Base-by-base conservation (phyloP, 1,140 invertebrate species). In the Rhyzopertha dominica region DNA sequence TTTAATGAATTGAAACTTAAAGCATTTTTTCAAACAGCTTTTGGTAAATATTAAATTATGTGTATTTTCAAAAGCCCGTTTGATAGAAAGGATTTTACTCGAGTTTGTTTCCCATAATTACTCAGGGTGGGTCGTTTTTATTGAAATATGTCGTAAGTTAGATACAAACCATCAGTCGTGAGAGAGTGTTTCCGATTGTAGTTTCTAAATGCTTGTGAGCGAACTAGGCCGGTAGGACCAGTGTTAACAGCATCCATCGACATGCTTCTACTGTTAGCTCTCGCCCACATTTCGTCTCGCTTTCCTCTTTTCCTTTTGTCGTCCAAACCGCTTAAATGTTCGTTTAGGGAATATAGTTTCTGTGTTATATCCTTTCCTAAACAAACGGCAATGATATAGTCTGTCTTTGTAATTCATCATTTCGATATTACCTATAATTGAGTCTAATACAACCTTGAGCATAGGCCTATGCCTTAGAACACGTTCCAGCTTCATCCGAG, bases 301-400 rank as follows among this genome's bases (percentile, higher is more conserved):
- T 61, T 60, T 1, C 56, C 54, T 4, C 65, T 63, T 17, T 72
- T 70, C 16, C 63, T 58, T 20, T 72, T 68, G 2, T 58, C 65
- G 7, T 51, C 67, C 14, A 73, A 68, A 4, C 74, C 75, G 40
- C 74, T 73, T 32, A 81, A 66, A 47, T 81, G 77, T 60, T 89
- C 85, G 61, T 86, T 87, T 38, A 87, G 73, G 25, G 84, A 85
- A 61, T 90, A 90, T 49, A 90, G 68, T 67, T 91, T 90, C 54
- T 85, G 80, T 2, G 86, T 89, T 58, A 91, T 87, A 62, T 91
- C 87, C 68, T 89, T 88, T 25, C 82, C 80, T 82, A 55, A 14
- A 73, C 69, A 32, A 42, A 16, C 14, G 7, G 31, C 16, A 9
- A 26, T 26, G 8, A 26, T 26, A n/a, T 8, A 8, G 25, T 26